Evolutionary conservation across 2,797 vertebrate genomes (phyloP), one percentile per base, ranked within the genome.

Genomic region (Nyctibius grandis): DNA sequence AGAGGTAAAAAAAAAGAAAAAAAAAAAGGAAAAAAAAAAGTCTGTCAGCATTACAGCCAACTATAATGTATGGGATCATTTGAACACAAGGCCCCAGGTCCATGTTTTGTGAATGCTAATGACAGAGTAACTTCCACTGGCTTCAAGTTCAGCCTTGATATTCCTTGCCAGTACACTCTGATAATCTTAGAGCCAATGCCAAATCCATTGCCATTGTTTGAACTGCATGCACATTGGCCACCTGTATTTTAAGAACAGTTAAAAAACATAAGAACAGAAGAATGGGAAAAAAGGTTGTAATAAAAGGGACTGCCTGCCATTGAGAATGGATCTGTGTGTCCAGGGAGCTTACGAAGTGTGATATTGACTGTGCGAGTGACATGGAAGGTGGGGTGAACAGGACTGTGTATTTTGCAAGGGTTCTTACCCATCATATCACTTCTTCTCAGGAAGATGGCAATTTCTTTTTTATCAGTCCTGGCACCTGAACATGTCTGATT

Each of bases 11-110:
- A n/a, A n/a, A n/a, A n/a, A n/a, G n/a, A n/a, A 22, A 48, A 9
- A 7, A 3, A 10, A 23, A 13, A 12, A 2, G 6, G 3, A 15
- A 29, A 17, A 9, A 6, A n/a, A 38, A 23, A 20, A 19, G 1
- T 29, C 8, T 29, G 4, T 38, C 23, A 19, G 14, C 19, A 51
- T 31, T 51, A 36, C 0, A 0, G 11, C 2, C 23, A 33, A 2
- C 1, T 44, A 3, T 15, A 65, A 51, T 13, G 8, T 7, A 2
- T 19, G 70, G 28, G 1, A 40, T 53, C 45, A 36, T 57, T 69
- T 57, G 33, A 74, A 40, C 8, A 56, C 17, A 40, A 88, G 10
- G 3, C 48, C 8, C 13, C 15, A 64, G 45, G 7, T 26, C 20
- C 3, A 20, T 15, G 3, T 45, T 77, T 60, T 9, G 4, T n/a